Conservation (phyloP, 1,140 invertebrate species). For the Macrocentrus cingulum region DNA sequence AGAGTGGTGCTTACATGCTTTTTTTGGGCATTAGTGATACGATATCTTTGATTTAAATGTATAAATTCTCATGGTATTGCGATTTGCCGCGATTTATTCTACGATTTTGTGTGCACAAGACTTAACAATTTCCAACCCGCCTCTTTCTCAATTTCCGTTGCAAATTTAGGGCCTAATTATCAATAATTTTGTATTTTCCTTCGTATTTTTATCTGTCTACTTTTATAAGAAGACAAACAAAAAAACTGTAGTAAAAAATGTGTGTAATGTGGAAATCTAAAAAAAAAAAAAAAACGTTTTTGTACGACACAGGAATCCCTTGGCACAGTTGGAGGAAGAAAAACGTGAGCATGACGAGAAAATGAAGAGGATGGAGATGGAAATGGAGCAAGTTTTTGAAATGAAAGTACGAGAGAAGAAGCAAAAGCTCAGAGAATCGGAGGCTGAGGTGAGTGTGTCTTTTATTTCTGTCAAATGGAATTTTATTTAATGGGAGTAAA, state of each 20-base stretch:
- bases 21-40: no score
- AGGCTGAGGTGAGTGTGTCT: conserved; percentile 76
- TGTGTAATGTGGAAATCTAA: neutral
- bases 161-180: neutral
- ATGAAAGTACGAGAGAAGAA: conserved; percentile 88
- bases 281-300: no score
- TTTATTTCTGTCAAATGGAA: conserved; percentile 18
- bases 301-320: conserved; percentile 79
- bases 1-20: no score
- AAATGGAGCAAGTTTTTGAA: conserved; percentile 94
- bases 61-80: no score
- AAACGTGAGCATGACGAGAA: conserved; percentile 93
- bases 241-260: neutral
- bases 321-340: conserved; percentile 97
- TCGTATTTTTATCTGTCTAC: conserved; percentile 19
- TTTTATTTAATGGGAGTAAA: no score
- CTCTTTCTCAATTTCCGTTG: neutral
- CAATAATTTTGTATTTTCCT: neutral
- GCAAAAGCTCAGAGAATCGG: conserved; percentile 90
- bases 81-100: no score
- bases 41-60: no score
- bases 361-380: conserved; percentile 95
- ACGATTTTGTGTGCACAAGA: conserved; percentile 61
- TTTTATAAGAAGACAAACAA: conserved; percentile 22
- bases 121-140: conserved; percentile 44